phyloP scores from a whole-genome alignment of 2,113 vertebrate genomes.

The Dromas ardeola region DNA sequence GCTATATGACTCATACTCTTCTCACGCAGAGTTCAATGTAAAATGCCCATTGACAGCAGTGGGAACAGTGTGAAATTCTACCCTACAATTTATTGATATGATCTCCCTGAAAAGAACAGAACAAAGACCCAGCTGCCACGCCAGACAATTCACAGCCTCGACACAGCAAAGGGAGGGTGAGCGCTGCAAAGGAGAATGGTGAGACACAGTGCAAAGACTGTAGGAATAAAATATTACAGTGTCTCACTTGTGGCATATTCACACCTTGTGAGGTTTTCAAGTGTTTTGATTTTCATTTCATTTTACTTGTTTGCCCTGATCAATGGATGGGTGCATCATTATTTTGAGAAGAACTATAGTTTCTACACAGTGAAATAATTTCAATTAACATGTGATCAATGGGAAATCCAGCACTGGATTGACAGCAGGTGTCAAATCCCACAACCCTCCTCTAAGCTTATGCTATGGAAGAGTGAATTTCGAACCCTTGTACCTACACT shows the following conservation, averaged over 20 bases:
- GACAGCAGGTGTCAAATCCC: background rate
- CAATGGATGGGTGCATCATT: background rate
- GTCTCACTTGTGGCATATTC: background rate
- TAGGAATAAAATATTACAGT: background rate
- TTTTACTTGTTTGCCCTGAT: background rate
- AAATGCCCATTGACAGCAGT: conserved; percentile 17
- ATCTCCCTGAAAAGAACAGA: conserved; percentile 39
- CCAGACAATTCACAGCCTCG: background rate
- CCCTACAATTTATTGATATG: conserved; percentile 37
- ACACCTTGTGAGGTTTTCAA: background rate
- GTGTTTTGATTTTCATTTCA: background rate
- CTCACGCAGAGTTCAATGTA: background rate
- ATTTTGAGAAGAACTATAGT: background rate
- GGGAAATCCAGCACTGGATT: background rate
- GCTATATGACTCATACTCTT: background rate
- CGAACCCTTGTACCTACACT: background rate
- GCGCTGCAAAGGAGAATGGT: background rate
- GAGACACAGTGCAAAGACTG: background rate
- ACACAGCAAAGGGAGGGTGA: background rate
- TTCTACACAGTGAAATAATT: background rate
- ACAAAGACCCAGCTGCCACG: background rate
- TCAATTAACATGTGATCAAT: background rate
- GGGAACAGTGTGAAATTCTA: conserved; percentile 38
- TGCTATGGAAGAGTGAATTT: background rate
- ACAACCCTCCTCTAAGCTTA: background rate